Percentiles rank a stretch among this genome's conserved stretches.
Conservation (phyloP, 2,797 vertebrate species). For the Tragelaphus eurycerus region DNA sequence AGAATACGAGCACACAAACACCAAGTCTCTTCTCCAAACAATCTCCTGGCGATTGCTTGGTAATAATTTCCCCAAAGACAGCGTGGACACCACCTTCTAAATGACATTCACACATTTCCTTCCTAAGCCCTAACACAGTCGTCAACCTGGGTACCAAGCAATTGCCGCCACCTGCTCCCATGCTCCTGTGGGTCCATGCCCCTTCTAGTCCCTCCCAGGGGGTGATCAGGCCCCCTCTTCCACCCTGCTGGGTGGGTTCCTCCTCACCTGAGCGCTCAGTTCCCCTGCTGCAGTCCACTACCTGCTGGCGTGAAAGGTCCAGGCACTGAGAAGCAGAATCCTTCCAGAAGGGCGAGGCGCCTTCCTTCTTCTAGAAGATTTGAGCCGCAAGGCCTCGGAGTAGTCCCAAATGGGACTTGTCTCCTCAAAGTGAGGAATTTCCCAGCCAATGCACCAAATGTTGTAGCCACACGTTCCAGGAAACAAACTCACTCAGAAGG, state of each 20-base stretch:
- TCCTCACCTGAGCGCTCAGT: background rate
- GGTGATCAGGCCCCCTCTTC: background rate
- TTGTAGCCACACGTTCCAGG: rapidly evolving
- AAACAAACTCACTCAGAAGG: background rate
- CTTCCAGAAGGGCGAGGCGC: rapidly evolving
- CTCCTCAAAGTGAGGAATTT: background rate
- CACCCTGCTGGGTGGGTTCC: background rate
- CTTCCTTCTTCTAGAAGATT: background rate
- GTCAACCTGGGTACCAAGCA: background rate
- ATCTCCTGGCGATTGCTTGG: background rate
- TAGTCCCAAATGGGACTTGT: background rate
- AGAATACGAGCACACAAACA: background rate
- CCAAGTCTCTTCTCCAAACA: background rate
- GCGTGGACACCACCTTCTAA: background rate
- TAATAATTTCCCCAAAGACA: background rate
- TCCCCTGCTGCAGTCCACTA: background rate
- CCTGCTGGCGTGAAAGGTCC: background rate
- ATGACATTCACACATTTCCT: background rate
- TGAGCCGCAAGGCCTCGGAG: rapidly evolving
- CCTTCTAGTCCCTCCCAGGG: background rate
- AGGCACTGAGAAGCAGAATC: background rate
- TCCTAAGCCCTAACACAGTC: background rate
- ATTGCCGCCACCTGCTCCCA: rapidly evolving
- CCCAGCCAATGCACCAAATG: background rate
- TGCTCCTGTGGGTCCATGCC: background rate